Percentiles rank a stretch among this genome's conserved stretches.
Evolutionary conservation across 2,113 vertebrate genomes (phyloP).

Genomic region (Charina bottae): DNA sequence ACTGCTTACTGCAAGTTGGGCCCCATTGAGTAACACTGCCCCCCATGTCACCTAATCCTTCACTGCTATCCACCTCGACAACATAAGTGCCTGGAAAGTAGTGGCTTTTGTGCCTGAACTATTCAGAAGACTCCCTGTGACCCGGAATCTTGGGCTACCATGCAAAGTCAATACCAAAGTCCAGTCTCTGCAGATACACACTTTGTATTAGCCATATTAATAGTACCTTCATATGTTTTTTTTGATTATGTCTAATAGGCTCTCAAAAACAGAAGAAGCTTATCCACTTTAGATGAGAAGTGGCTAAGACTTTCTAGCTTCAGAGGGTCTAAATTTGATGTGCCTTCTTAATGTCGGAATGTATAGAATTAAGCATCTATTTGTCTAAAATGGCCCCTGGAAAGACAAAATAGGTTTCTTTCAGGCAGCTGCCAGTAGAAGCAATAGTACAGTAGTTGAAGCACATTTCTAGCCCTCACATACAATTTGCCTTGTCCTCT

Average conservation of each 20-base stretch:
- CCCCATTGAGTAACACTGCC: not conserved
- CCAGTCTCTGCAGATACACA: not conserved
- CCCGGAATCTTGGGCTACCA: not conserved
- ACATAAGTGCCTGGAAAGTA: not conserved
- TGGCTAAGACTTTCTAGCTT: not conserved
- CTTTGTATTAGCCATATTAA: not conserved
- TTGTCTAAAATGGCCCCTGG: not conserved
- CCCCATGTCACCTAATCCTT: not conserved
- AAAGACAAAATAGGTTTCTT: not conserved
- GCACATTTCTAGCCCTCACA: not conserved
- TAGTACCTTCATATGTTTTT: not conserved
- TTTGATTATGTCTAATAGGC: not conserved
- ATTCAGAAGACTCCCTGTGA: not conserved
- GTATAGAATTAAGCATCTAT: not conserved
- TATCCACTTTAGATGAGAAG: not conserved
- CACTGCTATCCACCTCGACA: not conserved
- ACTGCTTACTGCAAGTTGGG: not conserved
- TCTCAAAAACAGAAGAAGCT: not conserved
- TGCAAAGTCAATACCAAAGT: not conserved
- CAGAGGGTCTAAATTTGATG: not conserved
- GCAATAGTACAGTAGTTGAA: not conserved
- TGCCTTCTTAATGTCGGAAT: not conserved
- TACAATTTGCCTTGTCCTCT: not conserved
- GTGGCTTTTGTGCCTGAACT: not conserved
- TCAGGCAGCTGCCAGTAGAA: not conserved